Evolutionary conservation across 2,797 vertebrate species (phyloP).

Genomic region (Chloroceryle amazona): DNA sequence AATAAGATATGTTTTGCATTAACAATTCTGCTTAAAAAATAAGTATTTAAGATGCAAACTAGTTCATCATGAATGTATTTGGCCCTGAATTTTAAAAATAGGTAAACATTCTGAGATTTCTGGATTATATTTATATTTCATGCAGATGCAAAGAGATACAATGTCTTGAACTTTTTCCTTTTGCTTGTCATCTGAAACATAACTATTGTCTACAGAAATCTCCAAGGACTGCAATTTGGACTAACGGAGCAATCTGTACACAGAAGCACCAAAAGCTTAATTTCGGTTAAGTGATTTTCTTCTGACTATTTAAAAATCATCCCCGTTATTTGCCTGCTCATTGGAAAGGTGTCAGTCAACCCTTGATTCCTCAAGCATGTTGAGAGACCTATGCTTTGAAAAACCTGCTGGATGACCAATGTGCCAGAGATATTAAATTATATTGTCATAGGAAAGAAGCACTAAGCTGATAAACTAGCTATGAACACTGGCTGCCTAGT

Average conservation of each 20-base stretch:
- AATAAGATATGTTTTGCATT: background rate
- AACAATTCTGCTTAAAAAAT: background rate
- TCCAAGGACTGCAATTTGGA: background rate
- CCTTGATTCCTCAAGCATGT: background rate
- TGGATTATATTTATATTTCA: background rate
- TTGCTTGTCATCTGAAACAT: background rate
- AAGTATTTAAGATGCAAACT: background rate
- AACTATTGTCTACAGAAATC: background rate
- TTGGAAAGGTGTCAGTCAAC: background rate
- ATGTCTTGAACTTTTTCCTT: accelerated
- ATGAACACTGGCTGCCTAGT: background rate
- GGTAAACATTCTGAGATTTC: background rate
- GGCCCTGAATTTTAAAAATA: background rate
- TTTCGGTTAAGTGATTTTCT: background rate
- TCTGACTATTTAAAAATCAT: background rate
- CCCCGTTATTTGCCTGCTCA: background rate
- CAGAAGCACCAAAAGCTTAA: background rate
- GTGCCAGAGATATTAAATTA: background rate
- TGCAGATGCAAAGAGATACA: background rate
- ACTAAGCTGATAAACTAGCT: background rate
- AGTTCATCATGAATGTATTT: accelerated
- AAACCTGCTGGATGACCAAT: background rate
- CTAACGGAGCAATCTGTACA: background rate
- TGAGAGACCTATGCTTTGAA: conserved; percentile 17
- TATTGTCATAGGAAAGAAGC: conserved; percentile 3